Base-by-base conservation (phyloP, 2,113 vertebrate genomes). In the Geococcyx californianus region DNA sequence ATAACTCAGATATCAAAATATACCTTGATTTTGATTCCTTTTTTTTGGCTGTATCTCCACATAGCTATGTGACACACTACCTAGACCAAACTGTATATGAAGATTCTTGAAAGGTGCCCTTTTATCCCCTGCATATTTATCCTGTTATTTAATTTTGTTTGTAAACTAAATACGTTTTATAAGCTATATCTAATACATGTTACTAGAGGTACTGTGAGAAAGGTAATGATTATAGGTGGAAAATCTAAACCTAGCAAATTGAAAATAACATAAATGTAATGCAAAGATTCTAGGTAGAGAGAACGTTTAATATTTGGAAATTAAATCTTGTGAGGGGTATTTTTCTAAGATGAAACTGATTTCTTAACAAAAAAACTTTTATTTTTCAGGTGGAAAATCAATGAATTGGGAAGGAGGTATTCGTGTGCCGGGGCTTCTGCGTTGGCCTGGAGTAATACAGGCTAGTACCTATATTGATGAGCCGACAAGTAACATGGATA, bases 321-420 rank as follows among this genome's bases (percentile, higher is more conserved):
- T 5, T 28, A 0, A 62, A 45, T 63, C 38, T 58, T 78, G 19
- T 1, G 0, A 10, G 8, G 5, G 5, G 1, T 16, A 36, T 87
- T 81, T 40, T 29, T 78, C 10, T 77, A 67, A 87, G 10, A 45
- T 64, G 33, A 47, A 73, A 55, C 5, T 24, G 13, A 10, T 10
- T 81, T 67, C 56, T 85, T 77, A 52, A 11, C 25, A 63, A 86
- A 87, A 7, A 29, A 36, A 2, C 21, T 19, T 90, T 52, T 8
- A 9, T 44, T 62, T 94, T 97, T 60, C 95, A 99, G 99, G 98
- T 51, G 99, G 99, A 49, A 99, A 99, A 92, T 95, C 98, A 34
- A 99, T 97, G 1, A 99, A 99, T 63, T 99, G 98, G 98, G 99
- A 99, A 96, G 99, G 99, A 78, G 99, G 99, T 4, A 99, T 99